Evolutionary conservation across 2,113 vertebrate species (phyloP).

Genomic region (Pardalotus punctatus): DNA sequence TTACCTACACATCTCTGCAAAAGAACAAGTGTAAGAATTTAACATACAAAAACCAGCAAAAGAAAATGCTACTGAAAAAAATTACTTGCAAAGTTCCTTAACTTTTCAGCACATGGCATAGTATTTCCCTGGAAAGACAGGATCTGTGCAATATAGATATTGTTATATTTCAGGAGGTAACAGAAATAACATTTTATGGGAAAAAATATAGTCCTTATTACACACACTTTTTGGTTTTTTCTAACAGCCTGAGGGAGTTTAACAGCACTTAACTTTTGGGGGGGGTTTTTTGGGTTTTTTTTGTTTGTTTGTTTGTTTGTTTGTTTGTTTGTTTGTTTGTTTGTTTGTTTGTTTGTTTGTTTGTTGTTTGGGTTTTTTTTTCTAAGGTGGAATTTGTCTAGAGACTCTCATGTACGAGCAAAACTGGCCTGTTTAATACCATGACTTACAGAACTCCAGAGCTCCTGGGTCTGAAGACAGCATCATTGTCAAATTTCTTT

Average conservation of each 20-base stretch:
- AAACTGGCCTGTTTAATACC: background rate
- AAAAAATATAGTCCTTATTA: background rate
- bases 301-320: too few species aligned
- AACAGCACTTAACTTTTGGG: background rate
- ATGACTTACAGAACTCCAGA: conserved; percentile 64
- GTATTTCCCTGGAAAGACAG: conserved; percentile 81
- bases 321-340: too few species aligned
- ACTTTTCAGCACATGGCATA: conserved; percentile 78
- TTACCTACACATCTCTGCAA: background rate
- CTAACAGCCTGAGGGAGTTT: background rate
- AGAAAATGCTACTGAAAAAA: conserved; percentile 81
- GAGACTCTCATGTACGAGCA: background rate
- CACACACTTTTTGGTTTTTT: background rate
- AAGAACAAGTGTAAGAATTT: background rate
- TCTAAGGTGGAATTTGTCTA: background rate
- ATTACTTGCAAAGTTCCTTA: conserved; percentile 76
- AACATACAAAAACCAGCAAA: conserved; percentile 81
- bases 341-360: too few species aligned
- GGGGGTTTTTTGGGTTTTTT: background rate
- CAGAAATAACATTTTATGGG: background rate
- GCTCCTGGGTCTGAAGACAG: conserved; percentile 67
- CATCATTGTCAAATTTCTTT: background rate
- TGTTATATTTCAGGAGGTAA: background rate
- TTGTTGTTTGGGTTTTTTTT: background rate
- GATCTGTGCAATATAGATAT: background rate